Base-by-base conservation (phyloP, 2,888 invertebrate species). In the Phragmatobia fuliginosa region DNA sequence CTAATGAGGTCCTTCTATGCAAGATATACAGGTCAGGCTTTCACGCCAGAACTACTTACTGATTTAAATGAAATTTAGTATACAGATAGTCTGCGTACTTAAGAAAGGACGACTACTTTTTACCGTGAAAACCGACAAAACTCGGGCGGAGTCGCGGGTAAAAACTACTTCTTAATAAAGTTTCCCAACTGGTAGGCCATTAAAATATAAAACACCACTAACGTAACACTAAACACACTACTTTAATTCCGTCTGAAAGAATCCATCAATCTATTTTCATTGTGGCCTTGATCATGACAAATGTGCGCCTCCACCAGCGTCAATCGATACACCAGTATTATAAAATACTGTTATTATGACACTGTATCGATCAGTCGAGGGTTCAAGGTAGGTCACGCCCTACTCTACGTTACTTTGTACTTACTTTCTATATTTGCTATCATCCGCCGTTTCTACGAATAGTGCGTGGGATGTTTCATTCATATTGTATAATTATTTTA, bases 211-310 rank as follows among this genome's bases (percentile, higher is more conserved):
- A 18, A 41, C 38, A 41, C 18, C 28, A 62, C 28, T 62, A 73
- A 70, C 70, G 67, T 66, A 73, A 71, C 70, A 74, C 69, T 73
- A 74, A 76, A 73, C 73, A 73, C 36, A 72, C 73, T 72, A 70
- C 71, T 79, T 79, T 74, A 73, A 81, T 77, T 70, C 68, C 59
- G 71, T 68, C 66, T 68, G 64, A 74, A 79, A 75, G 64, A 65
- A 79, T 75, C 74, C 72, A 83, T 82, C 78, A 83, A 85, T 85
- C 85, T 88, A 86, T 91, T 89, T 89, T 79, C 83, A 86, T 72
- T 78, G 73, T 79, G 86, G 80, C 91, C 91, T 91, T 91, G 92
- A 85, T 86, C 86, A 78, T 89, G 90, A 87, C 86, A 86, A 82
- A 84, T 85, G 85, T 86, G 83, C 81, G 77, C 80, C 82, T 76